Evolutionary conservation across 1,140 invertebrate species (phyloP), one percentile per base, ranked within the genome.

Genomic region (Lepidostoma basale): DNA sequence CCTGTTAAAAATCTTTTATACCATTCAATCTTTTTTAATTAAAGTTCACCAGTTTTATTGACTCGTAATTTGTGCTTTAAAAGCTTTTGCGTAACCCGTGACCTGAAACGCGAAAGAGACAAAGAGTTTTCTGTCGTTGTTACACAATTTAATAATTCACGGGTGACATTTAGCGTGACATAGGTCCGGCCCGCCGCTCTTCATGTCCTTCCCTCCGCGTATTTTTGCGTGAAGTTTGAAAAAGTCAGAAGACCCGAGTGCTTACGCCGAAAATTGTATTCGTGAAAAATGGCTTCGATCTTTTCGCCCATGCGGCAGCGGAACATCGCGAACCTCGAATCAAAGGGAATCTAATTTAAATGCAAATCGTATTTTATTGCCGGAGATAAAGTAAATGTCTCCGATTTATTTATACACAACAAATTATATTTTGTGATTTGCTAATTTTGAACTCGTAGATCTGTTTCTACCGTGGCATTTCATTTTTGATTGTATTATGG

Each of bases 321-420:
- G 12, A 47, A 47, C 23, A 47, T 6, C 20, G 44, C n/a, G n/a
- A n/a, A n/a, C n/a, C 44, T 6, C 16, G 10, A 23, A 20, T 47
- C 44, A 47, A 40, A 40, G 0, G n/a, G 1, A 40, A 47, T 47
- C 44, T 47, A 47, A 47, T 47, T 47, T 47, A 47, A 4, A 47
- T 47, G 44, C 1, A 47, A 47, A 47, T 47, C 44, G 9, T 47
- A 47, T 47, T 47, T 47, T 47, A 23, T 23, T 47, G 20, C 44
- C 44, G 2, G 18, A 16, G 16, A 10, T 10, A 20, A 20, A 47
- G 23, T 23, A 47, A 23, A 23, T 47, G 44, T 9, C 20, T 10
- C 8, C 16, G 14, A 9, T 47, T 47, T 23, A 47, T 6, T 47
- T 47, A 23, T 20, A 47, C 18, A 47, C 20, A 47, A 47, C 23